Percentiles rank a stretch among this genome's conserved stretches.
Evolutionary conservation across 2,797 vertebrate genomes (phyloP).

Genomic region (Pangasius krempfi): DNA sequence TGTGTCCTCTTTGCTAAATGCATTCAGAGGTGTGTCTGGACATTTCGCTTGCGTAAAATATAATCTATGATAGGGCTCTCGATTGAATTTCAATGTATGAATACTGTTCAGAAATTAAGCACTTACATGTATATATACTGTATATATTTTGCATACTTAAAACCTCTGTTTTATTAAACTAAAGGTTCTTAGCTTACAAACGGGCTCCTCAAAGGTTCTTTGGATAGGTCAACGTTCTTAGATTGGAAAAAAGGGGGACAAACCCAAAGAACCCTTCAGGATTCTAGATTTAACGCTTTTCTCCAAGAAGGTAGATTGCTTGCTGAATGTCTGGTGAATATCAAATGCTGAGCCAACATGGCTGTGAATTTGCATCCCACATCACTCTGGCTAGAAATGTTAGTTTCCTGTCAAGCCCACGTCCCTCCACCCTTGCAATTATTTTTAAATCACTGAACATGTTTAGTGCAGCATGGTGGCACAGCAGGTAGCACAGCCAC

Average conservation of each 20-base stretch:
- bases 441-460: constrained; percentile 13
- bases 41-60: background rate
- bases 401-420: background rate
- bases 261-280: background rate
- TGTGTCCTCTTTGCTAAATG: background rate
- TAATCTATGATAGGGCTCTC: background rate
- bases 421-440: constrained; percentile 2
- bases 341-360: constrained; percentile 22
- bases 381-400: background rate
- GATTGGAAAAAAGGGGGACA: background rate
- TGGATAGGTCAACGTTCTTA: background rate
- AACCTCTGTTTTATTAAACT: background rate
- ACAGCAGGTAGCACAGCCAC: background rate
- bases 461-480: background rate
- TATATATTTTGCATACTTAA: background rate
- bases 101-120: background rate
- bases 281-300: background rate
- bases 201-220: background rate
- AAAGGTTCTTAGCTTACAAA: background rate
- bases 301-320: background rate
- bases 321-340: background rate
- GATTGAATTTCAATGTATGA: background rate
- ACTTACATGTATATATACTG: background rate
- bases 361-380: constrained; percentile 4
- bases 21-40: background rate